Evolutionary conservation across 2,888 invertebrate genomes (phyloP).

Genomic region (Harpalus rubripes): DNA sequence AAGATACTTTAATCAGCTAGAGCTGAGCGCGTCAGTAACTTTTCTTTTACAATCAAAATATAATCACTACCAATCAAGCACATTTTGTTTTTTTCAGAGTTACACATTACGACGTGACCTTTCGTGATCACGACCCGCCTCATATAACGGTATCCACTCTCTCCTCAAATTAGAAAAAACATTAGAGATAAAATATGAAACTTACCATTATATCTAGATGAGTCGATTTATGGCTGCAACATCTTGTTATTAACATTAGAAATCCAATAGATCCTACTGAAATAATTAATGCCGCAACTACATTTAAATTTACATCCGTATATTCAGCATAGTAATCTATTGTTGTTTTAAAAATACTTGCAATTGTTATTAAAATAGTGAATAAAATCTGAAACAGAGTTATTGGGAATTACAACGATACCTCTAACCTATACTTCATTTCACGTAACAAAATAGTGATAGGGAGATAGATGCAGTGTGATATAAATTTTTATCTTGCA

Average conservation of each 20-base stretch:
- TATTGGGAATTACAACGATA: background rate
- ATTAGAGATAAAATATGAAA: background rate
- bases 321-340: background rate
- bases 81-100: too few species aligned
- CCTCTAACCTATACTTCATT: background rate
- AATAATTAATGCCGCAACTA: constrained; percentile 10
- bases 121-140: too few species aligned
- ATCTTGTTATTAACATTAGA: background rate
- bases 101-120: too few species aligned
- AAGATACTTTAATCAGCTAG: too few species aligned
- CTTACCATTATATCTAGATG: background rate
- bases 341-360: constrained; percentile 5
- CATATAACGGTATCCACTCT: too few species aligned
- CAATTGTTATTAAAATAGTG: background rate
- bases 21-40: too few species aligned
- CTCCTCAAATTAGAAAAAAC: background rate
- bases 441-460: too few species aligned
- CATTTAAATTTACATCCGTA: background rate
- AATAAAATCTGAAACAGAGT: background rate
- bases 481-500: too few species aligned
- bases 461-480: too few species aligned
- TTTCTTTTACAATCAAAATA: too few species aligned
- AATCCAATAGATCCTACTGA: constrained; percentile 1
- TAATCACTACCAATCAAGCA: too few species aligned
- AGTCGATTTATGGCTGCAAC: background rate